Percentiles rank a stretch among this genome's conserved stretches.
These are phyloP conservation scores for Steatornis caripensis DNA, from an alignment of 2,113 vertebrate species.

Conservation along the genomic window DNA sequence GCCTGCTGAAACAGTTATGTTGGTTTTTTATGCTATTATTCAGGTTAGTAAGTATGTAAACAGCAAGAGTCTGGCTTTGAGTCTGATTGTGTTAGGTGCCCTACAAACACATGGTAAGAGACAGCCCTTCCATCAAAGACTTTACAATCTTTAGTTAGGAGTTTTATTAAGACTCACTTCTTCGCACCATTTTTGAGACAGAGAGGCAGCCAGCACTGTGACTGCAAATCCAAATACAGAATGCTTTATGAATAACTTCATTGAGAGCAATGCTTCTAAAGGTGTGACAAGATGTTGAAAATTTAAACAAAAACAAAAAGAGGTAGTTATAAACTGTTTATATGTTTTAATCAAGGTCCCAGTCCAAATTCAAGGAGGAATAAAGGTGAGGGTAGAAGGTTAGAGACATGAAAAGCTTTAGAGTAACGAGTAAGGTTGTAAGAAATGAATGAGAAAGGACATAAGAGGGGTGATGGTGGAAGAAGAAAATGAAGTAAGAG, in stretches of 20 bases:
- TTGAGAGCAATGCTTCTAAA: slow-evolving; percentile 33
- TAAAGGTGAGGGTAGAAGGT: neutral
- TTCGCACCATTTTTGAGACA: slow-evolving; percentile 40
- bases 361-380: neutral
- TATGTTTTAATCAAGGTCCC: neutral
- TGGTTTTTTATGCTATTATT: neutral
- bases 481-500: neutral
- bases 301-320: neutral
- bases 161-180: slow-evolving; percentile 22
- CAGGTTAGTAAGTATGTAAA: neutral
- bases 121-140: slow-evolving; percentile 8
- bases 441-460: neutral
- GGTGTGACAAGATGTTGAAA: neutral
- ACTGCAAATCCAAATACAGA: slow-evolving; percentile 45
- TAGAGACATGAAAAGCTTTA: neutral
- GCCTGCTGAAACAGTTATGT: neutral
- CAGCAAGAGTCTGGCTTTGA: neutral
- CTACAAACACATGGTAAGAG: neutral
- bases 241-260: slow-evolving; percentile 54
- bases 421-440: neutral
- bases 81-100: neutral
- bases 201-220: slow-evolving; percentile 26
- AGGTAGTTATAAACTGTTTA: neutral
- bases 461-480: neutral
- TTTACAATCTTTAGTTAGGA: slow-evolving; percentile 4